These are phyloP conservation scores for Myocastor coypus DNA, from an alignment of 2,113 vertebrate genomes.

Conservation along the genomic window DNA sequence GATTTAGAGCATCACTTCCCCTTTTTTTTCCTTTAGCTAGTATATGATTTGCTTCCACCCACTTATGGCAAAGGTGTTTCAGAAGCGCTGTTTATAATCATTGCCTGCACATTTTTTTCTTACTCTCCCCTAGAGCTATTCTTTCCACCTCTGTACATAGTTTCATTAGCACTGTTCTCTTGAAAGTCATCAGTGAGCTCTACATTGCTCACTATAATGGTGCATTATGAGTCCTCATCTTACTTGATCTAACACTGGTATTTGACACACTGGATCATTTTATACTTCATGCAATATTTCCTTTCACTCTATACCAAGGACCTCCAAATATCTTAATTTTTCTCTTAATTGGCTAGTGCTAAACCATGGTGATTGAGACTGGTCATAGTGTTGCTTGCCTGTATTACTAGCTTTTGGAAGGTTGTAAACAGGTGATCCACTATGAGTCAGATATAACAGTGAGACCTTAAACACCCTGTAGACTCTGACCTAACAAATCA, in stretches of 20 bases:
- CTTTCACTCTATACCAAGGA: neutral
- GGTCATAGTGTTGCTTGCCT: too few species aligned
- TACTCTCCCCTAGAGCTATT: neutral
- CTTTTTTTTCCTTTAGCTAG: neutral
- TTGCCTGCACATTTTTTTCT: neutral
- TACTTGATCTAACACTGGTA: neutral
- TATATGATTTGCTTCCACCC: neutral
- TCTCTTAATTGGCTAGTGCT: neutral
- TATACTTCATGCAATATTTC: neutral
- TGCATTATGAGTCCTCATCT: neutral
- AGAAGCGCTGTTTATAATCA: neutral
- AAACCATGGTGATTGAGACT: neutral
- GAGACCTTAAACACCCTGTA: too few species aligned
- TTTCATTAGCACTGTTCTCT: neutral
- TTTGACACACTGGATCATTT: neutral
- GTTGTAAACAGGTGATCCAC: too few species aligned
- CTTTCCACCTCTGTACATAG: neutral
- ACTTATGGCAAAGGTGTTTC: neutral
- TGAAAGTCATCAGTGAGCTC: neutral
- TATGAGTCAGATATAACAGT: too few species aligned
- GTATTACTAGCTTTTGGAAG: too few species aligned
- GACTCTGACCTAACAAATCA: neutral
- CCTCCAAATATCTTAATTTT: neutral
- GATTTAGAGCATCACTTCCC: neutral
- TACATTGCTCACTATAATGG: neutral